Evolutionary conservation across 53 echinoderm and acorn worm species (phyloP), one percentile per base, ranked within the genome.

Genomic region (Astropecten irregularis): DNA sequence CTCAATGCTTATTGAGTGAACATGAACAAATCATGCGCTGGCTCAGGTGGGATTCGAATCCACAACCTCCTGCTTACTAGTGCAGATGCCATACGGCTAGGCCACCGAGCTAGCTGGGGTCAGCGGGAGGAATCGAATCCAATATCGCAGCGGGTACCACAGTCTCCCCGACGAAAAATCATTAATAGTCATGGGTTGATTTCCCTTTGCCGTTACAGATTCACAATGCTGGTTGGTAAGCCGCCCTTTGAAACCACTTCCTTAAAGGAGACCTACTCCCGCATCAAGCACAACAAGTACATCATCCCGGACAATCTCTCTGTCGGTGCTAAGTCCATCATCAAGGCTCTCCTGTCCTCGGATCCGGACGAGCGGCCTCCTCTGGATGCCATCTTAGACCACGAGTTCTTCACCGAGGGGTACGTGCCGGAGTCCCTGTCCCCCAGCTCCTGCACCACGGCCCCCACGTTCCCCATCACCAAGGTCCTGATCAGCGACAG

Each of bases 231-330:
- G 37, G 97, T 97, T 3, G 97, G 97, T 2, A 87, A 91, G 33
- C 97, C 97, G 13, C 97, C 97, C 10, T 97, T 97, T 83, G 97
- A 97, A 42, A 93, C 93, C 29, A 89, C 87, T 18, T 94, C 94
- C 15, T 77, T 97, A 31, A 93, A 94, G 69, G 97, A 97, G 53
- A 97, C 97, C 7, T 97, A 97, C 83, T 87, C 91, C n/a, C 87
- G 94, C 26, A 93, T 97, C 81, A 93, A 93, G 56, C 86, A 91
- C 68, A 97, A 94, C 61, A 94, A 94, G 69, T 97, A 97, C 58
- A 88, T 82, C 54, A 66, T 97, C 32, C 97, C 97, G 1, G 87
- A 91, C 22, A 73, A 65, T 40, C 89, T 97, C 18, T 91, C 93
- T 11, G 87, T 82, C 0, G 74, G 87, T 27, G 94, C 97, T 22